Percentiles rank a stretch among this genome's conserved stretches.
phyloP scores from a whole-genome alignment of 2,797 vertebrate species.

The Galago senegalensis region DNA sequence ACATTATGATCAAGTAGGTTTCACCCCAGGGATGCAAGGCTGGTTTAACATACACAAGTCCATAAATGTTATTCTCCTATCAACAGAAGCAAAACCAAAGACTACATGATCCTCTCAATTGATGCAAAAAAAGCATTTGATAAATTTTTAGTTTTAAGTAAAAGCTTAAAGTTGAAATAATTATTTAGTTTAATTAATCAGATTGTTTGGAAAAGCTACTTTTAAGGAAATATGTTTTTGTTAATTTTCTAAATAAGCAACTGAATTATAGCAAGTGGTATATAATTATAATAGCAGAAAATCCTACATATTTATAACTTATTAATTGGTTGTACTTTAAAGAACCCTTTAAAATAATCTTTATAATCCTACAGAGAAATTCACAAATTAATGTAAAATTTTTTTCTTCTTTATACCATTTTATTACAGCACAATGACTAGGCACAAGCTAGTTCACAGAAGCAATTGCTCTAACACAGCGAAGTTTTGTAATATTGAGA shows the following conservation, averaged over 20 bases:
- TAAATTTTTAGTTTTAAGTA: slow-evolving; percentile 10
- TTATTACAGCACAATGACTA: background rate
- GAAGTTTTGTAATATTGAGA: background rate
- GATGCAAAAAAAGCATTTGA: no score
- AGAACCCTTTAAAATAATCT: background rate
- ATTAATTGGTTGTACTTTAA: background rate
- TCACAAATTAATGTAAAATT: background rate
- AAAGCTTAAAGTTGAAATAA: background rate
- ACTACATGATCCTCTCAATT: no score
- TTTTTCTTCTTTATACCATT: background rate
- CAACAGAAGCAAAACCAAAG: no score
- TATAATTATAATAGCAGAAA: background rate
- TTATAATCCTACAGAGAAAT: background rate
- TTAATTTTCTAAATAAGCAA: slow-evolving; percentile 27
- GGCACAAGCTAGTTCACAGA: background rate
- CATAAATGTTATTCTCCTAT: no score
- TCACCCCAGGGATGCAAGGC: no score
- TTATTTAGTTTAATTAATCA: background rate
- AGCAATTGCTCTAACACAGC: background rate
- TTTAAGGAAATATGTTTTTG: background rate
- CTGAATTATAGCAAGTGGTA: background rate
- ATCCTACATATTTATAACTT: background rate
- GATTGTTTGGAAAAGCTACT: background rate
- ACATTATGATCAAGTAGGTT: no score
- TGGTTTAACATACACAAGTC: no score